A percentile compares a stretch with the other conserved stretches of the same genome.
Evolutionary conservation across 2,797 vertebrate genomes (phyloP).

Genomic region (Spinus pinus): DNA sequence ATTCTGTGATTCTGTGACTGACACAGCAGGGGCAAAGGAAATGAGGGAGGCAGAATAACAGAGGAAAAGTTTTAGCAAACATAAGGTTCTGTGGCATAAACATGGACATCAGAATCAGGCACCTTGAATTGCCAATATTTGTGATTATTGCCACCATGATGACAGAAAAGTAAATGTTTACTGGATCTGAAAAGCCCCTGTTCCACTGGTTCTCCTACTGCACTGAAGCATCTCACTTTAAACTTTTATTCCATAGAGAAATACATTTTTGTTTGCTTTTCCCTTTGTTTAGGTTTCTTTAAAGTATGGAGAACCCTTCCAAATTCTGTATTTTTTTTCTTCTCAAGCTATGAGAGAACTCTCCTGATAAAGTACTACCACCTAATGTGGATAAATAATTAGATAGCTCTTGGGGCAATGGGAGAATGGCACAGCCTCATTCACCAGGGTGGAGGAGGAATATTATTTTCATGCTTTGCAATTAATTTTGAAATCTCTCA

Average conservation of each 20-base stretch:
- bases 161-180: not conserved
- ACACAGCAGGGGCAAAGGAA: not conserved
- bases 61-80: not conserved
- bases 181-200: not conserved
- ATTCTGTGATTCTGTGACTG: not conserved
- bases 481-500: not conserved
- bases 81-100: not conserved
- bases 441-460: not conserved
- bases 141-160: not conserved
- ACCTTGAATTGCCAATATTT: not conserved
- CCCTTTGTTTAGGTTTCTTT: not conserved
- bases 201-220: not conserved
- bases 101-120: not conserved
- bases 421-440: not conserved
- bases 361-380: not conserved
- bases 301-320: not conserved
- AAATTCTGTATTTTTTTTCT: not conserved
- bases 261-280: not conserved
- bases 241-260: not conserved
- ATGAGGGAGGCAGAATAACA: not conserved
- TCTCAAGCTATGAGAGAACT: not conserved
- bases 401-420: not conserved
- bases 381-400: not conserved
- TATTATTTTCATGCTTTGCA: not conserved
- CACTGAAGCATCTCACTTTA: not conserved